These are phyloP conservation scores for Drosophila silvestris DNA, from an alignment of 2,888 invertebrate species.

Conservation along the genomic window DNA sequence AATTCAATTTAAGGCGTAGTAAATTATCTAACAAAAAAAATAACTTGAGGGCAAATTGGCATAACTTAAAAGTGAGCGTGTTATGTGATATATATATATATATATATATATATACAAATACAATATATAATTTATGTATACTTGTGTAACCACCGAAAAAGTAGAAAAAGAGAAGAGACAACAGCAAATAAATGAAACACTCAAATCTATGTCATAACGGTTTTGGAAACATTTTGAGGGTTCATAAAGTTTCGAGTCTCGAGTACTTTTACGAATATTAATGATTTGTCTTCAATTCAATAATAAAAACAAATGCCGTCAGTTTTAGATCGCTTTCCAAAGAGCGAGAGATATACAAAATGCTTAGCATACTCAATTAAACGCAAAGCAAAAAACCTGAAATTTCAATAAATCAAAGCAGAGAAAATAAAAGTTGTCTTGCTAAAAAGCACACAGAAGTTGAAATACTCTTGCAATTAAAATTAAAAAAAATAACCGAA, in stretches of 20 bases:
- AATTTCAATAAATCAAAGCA: conserved; percentile 14
- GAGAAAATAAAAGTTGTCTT: not conserved
- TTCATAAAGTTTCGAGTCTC: conserved; percentile 46
- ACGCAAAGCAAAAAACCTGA: conserved; percentile 27
- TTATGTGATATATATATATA: conserved; percentile 14
- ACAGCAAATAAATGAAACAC: not conserved
- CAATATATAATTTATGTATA: conserved; percentile 3
- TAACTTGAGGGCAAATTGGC: conserved; percentile 41
- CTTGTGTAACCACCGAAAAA: conserved; percentile 10
- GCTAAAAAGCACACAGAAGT: not conserved
- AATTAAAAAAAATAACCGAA: not conserved
- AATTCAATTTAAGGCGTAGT: conserved; percentile 32
- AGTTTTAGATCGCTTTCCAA: conserved; percentile 21
- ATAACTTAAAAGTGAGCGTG: conserved; percentile 46
- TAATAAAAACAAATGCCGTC: conserved; percentile 14
- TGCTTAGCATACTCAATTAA: conserved; percentile 20
- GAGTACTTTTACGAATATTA: conserved; percentile 11
- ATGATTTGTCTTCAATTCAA: conserved; percentile 15
- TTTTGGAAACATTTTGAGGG: not conserved
- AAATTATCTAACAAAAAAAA: conserved; percentile 41
- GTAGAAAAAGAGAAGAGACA: not conserved
- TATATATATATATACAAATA: conserved; percentile 17
- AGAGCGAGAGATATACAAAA: conserved; percentile 5
- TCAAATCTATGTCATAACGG: conserved; percentile 7
- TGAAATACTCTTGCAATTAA: conserved; percentile 27